These are phyloP conservation scores for Rhynchopsitta pachyrhyncha DNA, from an alignment of 2,113 vertebrate species.

Conservation along the genomic window DNA sequence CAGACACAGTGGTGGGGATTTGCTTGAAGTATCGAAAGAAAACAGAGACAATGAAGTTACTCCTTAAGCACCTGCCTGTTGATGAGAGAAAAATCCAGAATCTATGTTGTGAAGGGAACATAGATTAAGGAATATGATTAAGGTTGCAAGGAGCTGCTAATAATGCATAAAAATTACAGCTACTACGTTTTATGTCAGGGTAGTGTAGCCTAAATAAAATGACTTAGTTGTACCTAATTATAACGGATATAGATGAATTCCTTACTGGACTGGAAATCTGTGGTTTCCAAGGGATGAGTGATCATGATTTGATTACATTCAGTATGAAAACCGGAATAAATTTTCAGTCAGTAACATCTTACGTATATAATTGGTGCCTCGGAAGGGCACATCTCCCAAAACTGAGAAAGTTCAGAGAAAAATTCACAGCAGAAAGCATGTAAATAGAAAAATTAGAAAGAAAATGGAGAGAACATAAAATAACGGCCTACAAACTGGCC, in stretches of 20 bases:
- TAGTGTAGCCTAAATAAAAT: not conserved
- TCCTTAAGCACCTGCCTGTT: not conserved
- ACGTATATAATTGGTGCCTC: not conserved
- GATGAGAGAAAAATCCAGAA: not conserved
- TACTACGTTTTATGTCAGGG: not conserved
- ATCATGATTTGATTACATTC: constrained; percentile 20
- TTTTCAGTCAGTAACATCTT: constrained; percentile 8
- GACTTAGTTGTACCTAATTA: not conserved
- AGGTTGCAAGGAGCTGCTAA: not conserved
- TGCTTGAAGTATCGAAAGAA: not conserved
- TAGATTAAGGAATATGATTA: not conserved
- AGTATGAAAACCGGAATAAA: constrained; percentile 10
- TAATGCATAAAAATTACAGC: not conserved
- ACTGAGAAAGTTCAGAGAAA: not conserved
- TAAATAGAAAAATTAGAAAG: not conserved
- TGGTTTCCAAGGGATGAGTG: not conserved
- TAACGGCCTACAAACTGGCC: not conserved
- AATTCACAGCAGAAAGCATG: not conserved
- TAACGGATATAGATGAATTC: not conserved
- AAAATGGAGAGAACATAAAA: not conserved
- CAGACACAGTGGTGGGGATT: not conserved
- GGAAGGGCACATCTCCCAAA: not conserved
- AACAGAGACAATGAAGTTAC: not conserved
- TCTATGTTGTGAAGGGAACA: not conserved
- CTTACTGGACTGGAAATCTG: not conserved